Evolutionary conservation across 2,888 invertebrate genomes (phyloP).

Genomic region (Caenorhabditis doughertyi): DNA sequence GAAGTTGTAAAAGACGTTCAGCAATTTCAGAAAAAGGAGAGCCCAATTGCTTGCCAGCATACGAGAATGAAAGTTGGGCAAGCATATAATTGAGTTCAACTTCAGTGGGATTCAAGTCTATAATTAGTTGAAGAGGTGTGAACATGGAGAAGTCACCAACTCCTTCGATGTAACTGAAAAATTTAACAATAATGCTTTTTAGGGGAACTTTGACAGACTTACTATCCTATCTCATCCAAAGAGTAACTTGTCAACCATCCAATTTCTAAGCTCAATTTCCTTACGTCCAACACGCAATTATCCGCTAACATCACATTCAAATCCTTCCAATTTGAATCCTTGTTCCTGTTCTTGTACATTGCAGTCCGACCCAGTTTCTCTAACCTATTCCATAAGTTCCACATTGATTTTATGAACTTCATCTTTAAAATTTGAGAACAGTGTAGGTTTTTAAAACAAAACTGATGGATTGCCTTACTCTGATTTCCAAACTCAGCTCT

Average conservation of each 20-base stretch:
- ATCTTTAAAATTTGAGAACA: no score
- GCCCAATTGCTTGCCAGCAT: conserved; percentile 30
- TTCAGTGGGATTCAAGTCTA: conserved; percentile 37
- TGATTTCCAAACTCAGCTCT: conserved; percentile 24
- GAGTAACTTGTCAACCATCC: conserved; percentile 24
- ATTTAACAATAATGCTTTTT: no score
- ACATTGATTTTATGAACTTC: conserved; percentile 36
- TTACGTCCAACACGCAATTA: neutral
- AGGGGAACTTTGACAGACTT: neutral
- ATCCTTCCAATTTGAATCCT: neutral
- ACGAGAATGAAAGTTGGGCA: conserved; percentile 48
- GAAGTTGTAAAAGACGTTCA: conserved; percentile 19
- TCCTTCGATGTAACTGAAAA: conserved; percentile 36
- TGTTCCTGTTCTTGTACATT: neutral
- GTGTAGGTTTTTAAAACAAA: no score
- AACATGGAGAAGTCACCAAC: conserved; percentile 17
- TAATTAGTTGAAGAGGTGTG: conserved; percentile 20
- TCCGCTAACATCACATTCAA: neutral
- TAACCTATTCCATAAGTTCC: conserved; percentile 41
- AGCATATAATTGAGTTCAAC: conserved; percentile 61
- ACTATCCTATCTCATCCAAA: conserved; percentile 19
- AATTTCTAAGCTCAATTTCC: conserved; percentile 21
- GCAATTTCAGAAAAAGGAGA: conserved; percentile 14
- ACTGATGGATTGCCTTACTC: conserved; percentile 29
- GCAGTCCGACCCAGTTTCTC: conserved; percentile 22